Conservation (phyloP, 2,113 vertebrate species). For the Uria aalge region DNA sequence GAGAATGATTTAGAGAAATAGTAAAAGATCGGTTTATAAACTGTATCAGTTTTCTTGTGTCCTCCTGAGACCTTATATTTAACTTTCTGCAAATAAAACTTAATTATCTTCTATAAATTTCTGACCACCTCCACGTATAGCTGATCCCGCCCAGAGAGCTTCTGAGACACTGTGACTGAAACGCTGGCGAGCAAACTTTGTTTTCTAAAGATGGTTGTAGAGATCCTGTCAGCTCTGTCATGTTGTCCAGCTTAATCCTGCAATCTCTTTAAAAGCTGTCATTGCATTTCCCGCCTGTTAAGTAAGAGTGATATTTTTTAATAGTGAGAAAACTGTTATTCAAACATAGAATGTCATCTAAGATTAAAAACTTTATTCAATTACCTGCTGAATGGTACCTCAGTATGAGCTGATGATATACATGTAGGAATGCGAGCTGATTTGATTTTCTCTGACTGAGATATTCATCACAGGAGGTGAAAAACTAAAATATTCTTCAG, state of each 20-base stretch:
- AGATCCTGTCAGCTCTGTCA: background rate
- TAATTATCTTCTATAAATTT: background rate
- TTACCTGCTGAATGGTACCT: slow-evolving; percentile 14
- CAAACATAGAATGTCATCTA: slow-evolving; percentile 7
- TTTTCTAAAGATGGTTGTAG: background rate
- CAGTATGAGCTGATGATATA: background rate
- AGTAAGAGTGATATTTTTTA: background rate
- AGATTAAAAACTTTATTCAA: slow-evolving; percentile 50
- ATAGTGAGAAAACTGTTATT: background rate
- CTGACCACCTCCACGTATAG: background rate
- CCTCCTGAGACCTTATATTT: background rate
- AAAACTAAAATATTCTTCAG: background rate
- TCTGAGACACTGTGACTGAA: background rate
- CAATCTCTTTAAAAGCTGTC: slow-evolving; percentile 25
- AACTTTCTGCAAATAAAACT: background rate
- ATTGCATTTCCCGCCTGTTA: background rate
- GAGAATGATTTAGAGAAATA: background rate
- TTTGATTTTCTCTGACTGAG: slow-evolving; percentile 5
- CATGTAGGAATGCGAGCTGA: background rate
- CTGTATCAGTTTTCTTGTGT: background rate
- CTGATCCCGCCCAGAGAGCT: background rate
- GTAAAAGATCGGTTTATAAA: background rate
- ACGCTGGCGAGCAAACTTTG: background rate
- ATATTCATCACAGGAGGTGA: background rate
- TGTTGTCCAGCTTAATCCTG: background rate